Evolutionary conservation across 2,888 invertebrate genomes (phyloP).

Genomic region (Ochropleura leucogaster): DNA sequence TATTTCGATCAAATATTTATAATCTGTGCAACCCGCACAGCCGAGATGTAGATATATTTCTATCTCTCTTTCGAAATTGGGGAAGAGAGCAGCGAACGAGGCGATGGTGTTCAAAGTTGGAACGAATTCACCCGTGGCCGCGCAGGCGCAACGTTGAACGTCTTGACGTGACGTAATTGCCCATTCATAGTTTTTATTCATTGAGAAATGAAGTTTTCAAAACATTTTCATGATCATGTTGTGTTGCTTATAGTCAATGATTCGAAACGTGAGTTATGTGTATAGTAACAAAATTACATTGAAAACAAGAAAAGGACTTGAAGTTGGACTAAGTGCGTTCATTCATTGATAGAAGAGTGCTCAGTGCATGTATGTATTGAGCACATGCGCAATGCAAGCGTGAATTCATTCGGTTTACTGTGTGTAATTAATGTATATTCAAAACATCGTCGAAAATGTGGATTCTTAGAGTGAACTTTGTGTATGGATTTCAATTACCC

Average conservation of each 20-base stretch:
- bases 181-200: constrained; percentile 90
- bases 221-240: constrained; percentile 81
- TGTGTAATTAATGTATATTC: constrained; percentile 68
- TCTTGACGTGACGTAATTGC: constrained; percentile 89
- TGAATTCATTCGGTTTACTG: constrained; percentile 73
- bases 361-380: constrained; percentile 77
- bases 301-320: constrained; percentile 64
- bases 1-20: neutral
- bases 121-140: constrained; percentile 73
- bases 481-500: constrained; percentile 75
- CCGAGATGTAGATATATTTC: constrained; percentile 25
- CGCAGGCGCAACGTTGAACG: constrained; percentile 84
- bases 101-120: constrained; percentile 54
- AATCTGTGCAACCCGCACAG: neutral
- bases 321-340: constrained; percentile 79
- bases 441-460: constrained; percentile 74
- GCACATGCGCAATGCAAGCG: constrained; percentile 87
- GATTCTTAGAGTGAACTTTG: constrained; percentile 71
- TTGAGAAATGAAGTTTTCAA: constrained; percentile 81
- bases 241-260: constrained; percentile 65
- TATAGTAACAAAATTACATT: constrained; percentile 37
- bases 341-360: constrained; percentile 85
- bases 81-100: constrained; percentile 33
- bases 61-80: constrained; percentile 40
- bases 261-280: constrained; percentile 64